Conservation (phyloP, 2,888 invertebrate genomes). For the Anagyrus pseudococci region DNA sequence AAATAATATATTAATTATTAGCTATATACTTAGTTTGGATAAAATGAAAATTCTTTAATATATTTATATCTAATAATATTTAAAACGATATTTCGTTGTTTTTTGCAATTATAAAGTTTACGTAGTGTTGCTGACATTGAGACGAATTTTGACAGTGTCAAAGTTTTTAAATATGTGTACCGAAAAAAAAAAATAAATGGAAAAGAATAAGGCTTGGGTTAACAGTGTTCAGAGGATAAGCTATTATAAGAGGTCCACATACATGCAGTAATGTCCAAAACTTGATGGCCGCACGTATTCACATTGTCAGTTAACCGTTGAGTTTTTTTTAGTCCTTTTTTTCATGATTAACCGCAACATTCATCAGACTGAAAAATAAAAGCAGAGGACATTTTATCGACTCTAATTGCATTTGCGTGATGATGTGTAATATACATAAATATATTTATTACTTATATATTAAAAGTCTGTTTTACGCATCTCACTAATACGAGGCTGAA, state of each 20-base stretch:
- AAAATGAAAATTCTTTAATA: constrained; percentile 4
- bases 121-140: constrained; percentile 46
- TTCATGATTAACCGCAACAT: constrained; percentile 4
- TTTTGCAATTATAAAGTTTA: constrained; percentile 57
- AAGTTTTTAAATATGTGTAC: constrained; percentile 54
- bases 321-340: constrained; percentile 13
- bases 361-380: constrained; percentile 10
- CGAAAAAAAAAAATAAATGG: constrained; percentile 40
- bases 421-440: neutral
- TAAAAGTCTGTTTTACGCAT: neutral
- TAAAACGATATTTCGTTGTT: constrained; percentile 51
- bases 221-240: neutral
- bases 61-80: constrained; percentile 52
- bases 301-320: constrained; percentile 6
- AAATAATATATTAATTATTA: constrained; percentile 9
- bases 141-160: constrained; percentile 42
- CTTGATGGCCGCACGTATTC: neutral
- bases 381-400: constrained; percentile 1
- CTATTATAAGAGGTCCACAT: neutral
- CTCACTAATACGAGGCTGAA: neutral
- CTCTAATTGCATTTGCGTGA: neutral
- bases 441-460: constrained; percentile 2
- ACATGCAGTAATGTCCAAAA: neutral
- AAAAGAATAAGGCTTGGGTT: constrained; percentile 4
- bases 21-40: constrained; percentile 17